A percentile compares a stretch with the other conserved stretches of the same genome.
These are phyloP conservation scores for Drosophila borealis DNA, from an alignment of 2,888 invertebrate genomes.

Conservation along the genomic window DNA sequence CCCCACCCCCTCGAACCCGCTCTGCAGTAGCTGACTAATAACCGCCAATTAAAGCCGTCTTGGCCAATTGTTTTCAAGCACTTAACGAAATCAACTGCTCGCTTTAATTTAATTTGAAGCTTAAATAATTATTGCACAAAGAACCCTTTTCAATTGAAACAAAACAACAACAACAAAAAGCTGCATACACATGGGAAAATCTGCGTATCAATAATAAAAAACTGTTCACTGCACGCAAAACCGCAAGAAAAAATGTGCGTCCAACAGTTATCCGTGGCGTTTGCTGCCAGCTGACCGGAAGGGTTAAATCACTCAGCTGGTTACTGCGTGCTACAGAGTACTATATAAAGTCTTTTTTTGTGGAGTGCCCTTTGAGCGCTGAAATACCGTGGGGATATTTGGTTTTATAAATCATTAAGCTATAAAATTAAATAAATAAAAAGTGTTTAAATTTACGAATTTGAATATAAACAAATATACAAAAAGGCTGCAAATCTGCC, in stretches of 20 bases:
- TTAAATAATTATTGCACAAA: slow-evolving; percentile 32
- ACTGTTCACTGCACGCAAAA: slow-evolving; percentile 12
- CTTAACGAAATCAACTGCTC: slow-evolving; percentile 13
- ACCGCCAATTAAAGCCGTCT: slow-evolving; percentile 52
- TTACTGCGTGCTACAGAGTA: not conserved
- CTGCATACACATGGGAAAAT: slow-evolving; percentile 2
- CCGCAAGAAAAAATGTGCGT: slow-evolving; percentile 43
- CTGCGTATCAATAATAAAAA: slow-evolving; percentile 53
- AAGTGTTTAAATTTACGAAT: not conserved
- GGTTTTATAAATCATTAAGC: not conserved
- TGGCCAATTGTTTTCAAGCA: slow-evolving; percentile 36
- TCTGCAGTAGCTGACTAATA: slow-evolving; percentile 33
- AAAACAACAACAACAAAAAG: not conserved
- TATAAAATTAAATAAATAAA: slow-evolving; percentile 3
- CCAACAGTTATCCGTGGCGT: slow-evolving; percentile 27
- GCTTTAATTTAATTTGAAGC: slow-evolving; percentile 57
- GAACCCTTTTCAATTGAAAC: slow-evolving; percentile 1
- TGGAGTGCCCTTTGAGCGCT: not conserved
- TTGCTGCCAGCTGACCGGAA: slow-evolving; percentile 27
- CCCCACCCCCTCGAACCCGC: not conserved
- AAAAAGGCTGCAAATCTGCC: too few relatives aligned
- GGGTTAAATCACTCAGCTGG: slow-evolving; percentile 13
- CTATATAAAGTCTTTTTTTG: not conserved
- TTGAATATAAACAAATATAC: not conserved
- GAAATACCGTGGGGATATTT: slow-evolving; percentile 1